Percentiles rank a stretch among this genome's conserved stretches.
phyloP scores from a whole-genome alignment of 2,113 vertebrate genomes.

The Sterrhoptilus dennistouni region DNA sequence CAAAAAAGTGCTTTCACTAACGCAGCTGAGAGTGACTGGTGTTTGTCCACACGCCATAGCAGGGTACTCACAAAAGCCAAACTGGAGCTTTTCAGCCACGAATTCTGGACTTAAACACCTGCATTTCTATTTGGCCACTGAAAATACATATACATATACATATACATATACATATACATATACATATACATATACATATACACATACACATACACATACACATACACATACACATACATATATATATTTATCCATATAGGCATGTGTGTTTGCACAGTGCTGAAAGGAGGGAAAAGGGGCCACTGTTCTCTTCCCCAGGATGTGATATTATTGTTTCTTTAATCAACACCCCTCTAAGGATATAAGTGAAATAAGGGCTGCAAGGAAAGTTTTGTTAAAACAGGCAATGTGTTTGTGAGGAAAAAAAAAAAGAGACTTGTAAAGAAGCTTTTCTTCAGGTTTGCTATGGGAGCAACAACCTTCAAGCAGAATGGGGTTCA shows the following conservation, averaged over 20 bases:
- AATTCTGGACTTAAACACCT: not conserved
- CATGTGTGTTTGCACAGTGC: accelerated
- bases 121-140: not conserved
- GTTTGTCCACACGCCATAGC: not conserved
- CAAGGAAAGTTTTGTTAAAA: not conserved
- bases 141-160: not conserved
- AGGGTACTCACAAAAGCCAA: not conserved
- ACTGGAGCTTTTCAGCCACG: not conserved
- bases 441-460: not conserved
- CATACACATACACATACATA: no score
- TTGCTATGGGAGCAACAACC: not conserved
- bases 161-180: no score
- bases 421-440: not conserved
- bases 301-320: not conserved
- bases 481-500: not conserved
- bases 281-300: not conserved
- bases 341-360: not conserved
- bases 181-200: no score
- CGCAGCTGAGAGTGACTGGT: not conserved
- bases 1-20: not conserved
- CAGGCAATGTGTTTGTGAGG: not conserved
- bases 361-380: not conserved
- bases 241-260: accelerated
- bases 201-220: no score
- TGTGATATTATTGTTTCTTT: not conserved